Base-by-base conservation (phyloP, 1,140 invertebrate genomes). In the Nilaparvata lugens region DNA sequence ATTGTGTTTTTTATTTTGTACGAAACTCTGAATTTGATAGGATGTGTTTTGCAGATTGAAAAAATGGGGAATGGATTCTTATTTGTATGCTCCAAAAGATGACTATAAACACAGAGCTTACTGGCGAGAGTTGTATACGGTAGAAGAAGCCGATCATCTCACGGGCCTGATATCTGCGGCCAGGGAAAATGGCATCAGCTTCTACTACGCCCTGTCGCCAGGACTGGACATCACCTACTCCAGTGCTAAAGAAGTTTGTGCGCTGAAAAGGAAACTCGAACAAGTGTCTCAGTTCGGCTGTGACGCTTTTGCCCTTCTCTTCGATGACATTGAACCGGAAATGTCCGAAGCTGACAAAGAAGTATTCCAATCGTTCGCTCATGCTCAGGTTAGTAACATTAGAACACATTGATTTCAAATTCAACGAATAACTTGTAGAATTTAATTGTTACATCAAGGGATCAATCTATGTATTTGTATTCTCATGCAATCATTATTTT, bases 181-280 rank as follows among this genome's bases (percentile, higher is more conserved):
- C 1, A 87, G 85, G 69, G 88, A 93, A 63, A 85, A 90, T 68
- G 88, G 88, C 23, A 88, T 99, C 6, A 86, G 82, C 4, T 98
- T 99, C 79, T 96, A 97, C 68, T 99, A 99, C 78, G 96, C 97
- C 0, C 74, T 99, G n/a, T 98, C 96, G 0, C 97, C 97, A 0
- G 96, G 97, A 1, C 75, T 98, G 23, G 97, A 99, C 73, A 98
- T 99, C 53, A 90, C 89, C 0, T 99, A 98, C 71, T 98, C 95
- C 21, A 95, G 84, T 73, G 77, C 85, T 42, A 97, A 98, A 75
- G 96, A 99, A 78, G 84, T 93, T 9, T 81, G 84, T 4, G 82
- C 83, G 11, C 75, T 99, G 13, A 97, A 97, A 72, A 78, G 93
- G 42, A 98, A 99, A 78, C 74, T 98, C 21, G 93, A 97, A 72